These are phyloP conservation scores for Nothocercus nigrocapillus DNA, from an alignment of 2,113 vertebrate genomes.

Conservation along the genomic window DNA sequence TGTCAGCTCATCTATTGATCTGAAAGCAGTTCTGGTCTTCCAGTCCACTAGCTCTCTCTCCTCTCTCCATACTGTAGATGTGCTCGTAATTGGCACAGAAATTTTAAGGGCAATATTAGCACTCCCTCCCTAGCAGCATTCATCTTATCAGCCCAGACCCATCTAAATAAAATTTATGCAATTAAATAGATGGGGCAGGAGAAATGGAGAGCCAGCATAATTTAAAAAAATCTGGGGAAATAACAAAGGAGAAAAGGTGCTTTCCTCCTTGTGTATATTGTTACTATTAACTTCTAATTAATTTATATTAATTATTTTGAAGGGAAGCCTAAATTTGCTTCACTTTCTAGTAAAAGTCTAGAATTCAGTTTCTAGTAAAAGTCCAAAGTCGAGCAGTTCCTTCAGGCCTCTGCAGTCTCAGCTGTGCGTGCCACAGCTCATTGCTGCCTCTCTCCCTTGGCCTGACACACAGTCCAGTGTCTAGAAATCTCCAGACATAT, in stretches of 20 bases:
- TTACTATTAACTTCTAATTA: not conserved
- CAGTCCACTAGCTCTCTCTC: conserved; percentile 41
- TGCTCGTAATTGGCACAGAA: not conserved
- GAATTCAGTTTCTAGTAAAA: not conserved
- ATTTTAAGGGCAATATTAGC: not conserved
- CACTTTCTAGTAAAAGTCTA: not conserved
- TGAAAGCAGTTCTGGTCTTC: conserved; percentile 55
- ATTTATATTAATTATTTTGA: not conserved
- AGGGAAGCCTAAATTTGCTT: not conserved
- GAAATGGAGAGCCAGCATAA: not conserved
- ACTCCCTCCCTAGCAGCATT: not conserved
- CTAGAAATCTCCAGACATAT: not conserved
- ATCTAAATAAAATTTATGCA: not conserved
- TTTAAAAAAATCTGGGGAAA: not conserved
- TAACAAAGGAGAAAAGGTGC: not conserved
- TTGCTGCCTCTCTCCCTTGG: not conserved
- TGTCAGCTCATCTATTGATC: conserved; percentile 71
- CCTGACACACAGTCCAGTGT: not conserved
- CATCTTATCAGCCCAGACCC: not conserved
- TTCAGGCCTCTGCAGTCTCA: not conserved
- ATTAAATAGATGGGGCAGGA: not conserved
- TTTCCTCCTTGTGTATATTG: not conserved
- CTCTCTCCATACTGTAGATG: not conserved
- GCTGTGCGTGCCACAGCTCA: not conserved
- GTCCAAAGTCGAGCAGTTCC: not conserved